A percentile compares a stretch with the other conserved stretches of the same genome.
Evolutionary conservation across 1,140 invertebrate genomes (phyloP).

Genomic region (Nymphalis io): DNA sequence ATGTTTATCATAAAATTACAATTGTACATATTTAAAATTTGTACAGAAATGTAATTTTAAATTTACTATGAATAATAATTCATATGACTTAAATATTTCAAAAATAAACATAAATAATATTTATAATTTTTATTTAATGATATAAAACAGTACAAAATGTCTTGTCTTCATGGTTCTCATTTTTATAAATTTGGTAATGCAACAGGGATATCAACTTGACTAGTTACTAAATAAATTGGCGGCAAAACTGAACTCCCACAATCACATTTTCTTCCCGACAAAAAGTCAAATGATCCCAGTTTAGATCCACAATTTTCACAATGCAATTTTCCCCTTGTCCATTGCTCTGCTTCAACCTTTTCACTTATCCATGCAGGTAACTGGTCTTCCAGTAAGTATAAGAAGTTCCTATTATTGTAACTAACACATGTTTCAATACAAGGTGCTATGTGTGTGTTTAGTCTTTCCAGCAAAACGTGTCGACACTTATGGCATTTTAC

Average conservation of each 20-base stretch:
- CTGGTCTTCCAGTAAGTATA: constrained; percentile 72
- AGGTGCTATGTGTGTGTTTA: constrained; percentile 38
- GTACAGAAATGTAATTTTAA: too few relatives aligned
- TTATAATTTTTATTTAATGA: too few relatives aligned
- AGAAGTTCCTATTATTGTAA: constrained; percentile 59
- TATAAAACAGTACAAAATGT: too few relatives aligned
- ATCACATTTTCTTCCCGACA: constrained; percentile 82
- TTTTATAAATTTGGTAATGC: constrained; percentile 24
- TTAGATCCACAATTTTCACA: constrained; percentile 82
- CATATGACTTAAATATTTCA: too few relatives aligned
- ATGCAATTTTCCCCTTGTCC: constrained; percentile 84
- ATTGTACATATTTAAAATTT: too few relatives aligned
- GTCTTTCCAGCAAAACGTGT: constrained; percentile 51
- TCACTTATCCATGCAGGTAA: constrained; percentile 73
- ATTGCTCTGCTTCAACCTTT: constrained; percentile 74
- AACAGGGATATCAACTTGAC: constrained; percentile 80
- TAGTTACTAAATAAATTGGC: constrained; percentile 79
- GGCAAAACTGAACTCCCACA: constrained; percentile 80
- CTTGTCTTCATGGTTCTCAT: constrained; percentile 4
- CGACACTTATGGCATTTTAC: constrained; percentile 74
- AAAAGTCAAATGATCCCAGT: constrained; percentile 84
- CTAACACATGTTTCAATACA: constrained; percentile 49
- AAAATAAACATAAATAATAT: too few relatives aligned
- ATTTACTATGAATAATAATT: too few relatives aligned
- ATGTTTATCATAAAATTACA: too few relatives aligned